These are phyloP conservation scores for Nesidiocoris tenuis DNA, from an alignment of 2,888 invertebrate species.

Conservation along the genomic window DNA sequence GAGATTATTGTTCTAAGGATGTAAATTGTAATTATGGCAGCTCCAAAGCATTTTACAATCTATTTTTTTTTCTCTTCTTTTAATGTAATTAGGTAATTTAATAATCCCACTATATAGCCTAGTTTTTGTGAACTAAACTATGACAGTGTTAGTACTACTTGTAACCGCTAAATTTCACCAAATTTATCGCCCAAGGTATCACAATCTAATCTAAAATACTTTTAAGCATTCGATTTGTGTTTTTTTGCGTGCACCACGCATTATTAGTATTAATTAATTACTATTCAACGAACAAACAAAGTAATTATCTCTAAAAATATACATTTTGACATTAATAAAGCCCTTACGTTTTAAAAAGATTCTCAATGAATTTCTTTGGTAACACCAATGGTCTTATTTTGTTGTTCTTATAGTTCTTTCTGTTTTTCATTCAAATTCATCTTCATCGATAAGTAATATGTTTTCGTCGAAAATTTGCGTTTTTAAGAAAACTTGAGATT, in stretches of 20 bases:
- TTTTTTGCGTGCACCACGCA: slow-evolving; percentile 46
- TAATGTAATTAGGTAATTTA: slow-evolving; percentile 42
- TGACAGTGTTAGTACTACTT: slow-evolving; percentile 40
- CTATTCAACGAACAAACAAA: slow-evolving; percentile 39
- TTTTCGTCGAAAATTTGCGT: not conserved
- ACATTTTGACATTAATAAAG: slow-evolving; percentile 44
- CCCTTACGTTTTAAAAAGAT: slow-evolving; percentile 40
- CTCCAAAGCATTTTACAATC: slow-evolving; percentile 48
- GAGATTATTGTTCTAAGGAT: slow-evolving; percentile 36
- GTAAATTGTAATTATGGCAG: slow-evolving; percentile 47
- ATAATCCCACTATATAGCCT: slow-evolving; percentile 43
- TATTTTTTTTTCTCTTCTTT: slow-evolving; percentile 31
- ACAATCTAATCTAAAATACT: slow-evolving; percentile 49
- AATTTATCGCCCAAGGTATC: slow-evolving; percentile 48
- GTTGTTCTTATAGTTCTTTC: slow-evolving; percentile 11
- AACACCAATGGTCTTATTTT: slow-evolving; percentile 41
- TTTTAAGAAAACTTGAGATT: not conserved
- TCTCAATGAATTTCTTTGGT: slow-evolving; percentile 39
- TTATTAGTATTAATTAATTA: slow-evolving; percentile 39
- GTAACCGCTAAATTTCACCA: slow-evolving; percentile 42
- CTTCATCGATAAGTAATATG: not conserved
- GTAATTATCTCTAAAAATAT: slow-evolving; percentile 44
- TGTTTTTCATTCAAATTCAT: not conserved
- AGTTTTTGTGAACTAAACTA: slow-evolving; percentile 43
- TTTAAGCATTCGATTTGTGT: slow-evolving; percentile 48